A percentile compares a stretch with the other conserved stretches of the same genome.
Evolutionary conservation across 2,888 invertebrate genomes (phyloP).

Genomic region (Caenorhabditis sp.): DNA sequence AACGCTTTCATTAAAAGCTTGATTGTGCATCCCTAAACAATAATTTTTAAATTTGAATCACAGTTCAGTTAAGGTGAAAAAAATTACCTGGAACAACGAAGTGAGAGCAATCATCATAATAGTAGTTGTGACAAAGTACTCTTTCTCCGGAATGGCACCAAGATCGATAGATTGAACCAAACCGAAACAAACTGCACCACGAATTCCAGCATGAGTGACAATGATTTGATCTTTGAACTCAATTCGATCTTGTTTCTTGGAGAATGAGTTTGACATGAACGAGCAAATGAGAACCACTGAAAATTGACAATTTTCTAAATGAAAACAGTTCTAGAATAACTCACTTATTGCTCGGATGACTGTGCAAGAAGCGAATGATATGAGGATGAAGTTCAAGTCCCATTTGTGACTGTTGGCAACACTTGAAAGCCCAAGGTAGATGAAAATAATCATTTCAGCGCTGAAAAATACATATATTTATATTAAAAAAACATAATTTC

Average conservation of each 20-base stretch:
- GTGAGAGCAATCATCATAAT: conserved; percentile 97
- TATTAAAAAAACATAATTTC: no score
- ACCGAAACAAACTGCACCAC: conserved; percentile 91
- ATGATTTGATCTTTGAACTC: conserved; percentile 79
- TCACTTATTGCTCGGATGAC: conserved; percentile 87
- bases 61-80: no score
- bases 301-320: not conserved
- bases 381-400: conserved; percentile 79
- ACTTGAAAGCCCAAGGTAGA: conserved; percentile 96
- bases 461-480: conserved; percentile 70
- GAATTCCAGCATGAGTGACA: conserved; percentile 89
- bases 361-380: conserved; percentile 90
- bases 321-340: not conserved
- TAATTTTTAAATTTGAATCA: no score
- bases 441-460: conserved; percentile 98
- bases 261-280: conserved; percentile 87
- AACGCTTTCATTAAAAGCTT: conserved; percentile 26
- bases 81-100: conserved; percentile 87
- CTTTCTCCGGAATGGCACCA: conserved; percentile 83
- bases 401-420: conserved; percentile 80
- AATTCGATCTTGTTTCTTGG: conserved; percentile 81
- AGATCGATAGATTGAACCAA: conserved; percentile 76
- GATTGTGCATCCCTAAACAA: conserved; percentile 30
- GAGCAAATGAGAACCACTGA: conserved; percentile 73
- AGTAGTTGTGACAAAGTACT: conserved; percentile 95